Evolutionary conservation across 2,113 vertebrate species (phyloP).

Genomic region (Oreotrochilus melanogaster): DNA sequence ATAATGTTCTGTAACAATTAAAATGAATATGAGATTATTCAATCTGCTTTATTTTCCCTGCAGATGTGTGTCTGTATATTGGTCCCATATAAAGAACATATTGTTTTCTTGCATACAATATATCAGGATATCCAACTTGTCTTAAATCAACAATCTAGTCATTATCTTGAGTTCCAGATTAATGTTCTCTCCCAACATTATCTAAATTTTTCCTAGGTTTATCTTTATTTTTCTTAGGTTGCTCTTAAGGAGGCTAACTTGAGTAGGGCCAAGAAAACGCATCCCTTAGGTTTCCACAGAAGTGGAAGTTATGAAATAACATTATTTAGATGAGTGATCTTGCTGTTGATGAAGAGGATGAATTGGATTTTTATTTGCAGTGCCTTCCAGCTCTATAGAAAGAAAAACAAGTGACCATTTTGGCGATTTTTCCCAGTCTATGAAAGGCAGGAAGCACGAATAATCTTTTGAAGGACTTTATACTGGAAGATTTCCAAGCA

Average conservation of each 20-base stretch:
- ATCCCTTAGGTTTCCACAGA: neutral
- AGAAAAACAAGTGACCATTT: neutral
- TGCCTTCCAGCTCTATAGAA: neutral
- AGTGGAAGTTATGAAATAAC: neutral
- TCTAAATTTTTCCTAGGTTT: neutral
- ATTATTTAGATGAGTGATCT: neutral
- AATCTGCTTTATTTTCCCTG: neutral
- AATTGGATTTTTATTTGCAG: neutral
- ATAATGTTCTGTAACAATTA: neutral
- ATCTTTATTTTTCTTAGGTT: neutral
- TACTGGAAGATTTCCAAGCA: constrained; percentile 3
- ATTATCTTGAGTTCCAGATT: neutral
- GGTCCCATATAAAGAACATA: neutral
- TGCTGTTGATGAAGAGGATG: neutral
- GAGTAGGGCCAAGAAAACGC: neutral
- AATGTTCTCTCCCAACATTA: neutral
- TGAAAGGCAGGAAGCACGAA: neutral
- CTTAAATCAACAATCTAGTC: neutral
- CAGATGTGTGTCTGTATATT: neutral
- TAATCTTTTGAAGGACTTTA: neutral
- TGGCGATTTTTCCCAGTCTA: neutral
- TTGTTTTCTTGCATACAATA: neutral
- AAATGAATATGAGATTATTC: neutral
- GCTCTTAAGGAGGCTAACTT: neutral
- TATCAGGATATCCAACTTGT: neutral